phyloP scores from a whole-genome alignment of 2,888 invertebrate species.

The Nineta flava region DNA sequence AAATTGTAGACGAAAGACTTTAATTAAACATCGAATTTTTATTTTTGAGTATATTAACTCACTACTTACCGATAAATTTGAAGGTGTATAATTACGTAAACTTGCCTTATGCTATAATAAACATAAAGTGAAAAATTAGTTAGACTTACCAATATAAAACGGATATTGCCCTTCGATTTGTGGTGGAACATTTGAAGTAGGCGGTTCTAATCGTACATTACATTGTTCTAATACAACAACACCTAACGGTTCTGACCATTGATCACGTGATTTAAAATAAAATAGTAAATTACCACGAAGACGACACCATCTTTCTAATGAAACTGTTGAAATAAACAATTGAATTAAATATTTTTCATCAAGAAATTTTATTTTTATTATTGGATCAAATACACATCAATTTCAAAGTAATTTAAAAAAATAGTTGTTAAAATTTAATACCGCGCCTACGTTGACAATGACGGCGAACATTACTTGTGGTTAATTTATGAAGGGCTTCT shows the following conservation, averaged over 20 bases:
- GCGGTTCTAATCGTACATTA: constrained; percentile 50
- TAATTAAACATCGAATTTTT: too few relatives aligned
- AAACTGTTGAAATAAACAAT: constrained; percentile 34
- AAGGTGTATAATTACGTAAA: too few relatives aligned
- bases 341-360: background rate
- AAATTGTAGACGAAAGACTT: too few relatives aligned
- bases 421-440: background rate
- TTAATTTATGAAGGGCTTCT: too few relatives aligned
- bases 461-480: too few relatives aligned
- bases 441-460: too few relatives aligned
- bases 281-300: constrained; percentile 85
- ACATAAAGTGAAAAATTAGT: too few relatives aligned
- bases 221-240: constrained; percentile 81
- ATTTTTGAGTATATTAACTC: too few relatives aligned
- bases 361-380: background rate
- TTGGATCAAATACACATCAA: background rate
- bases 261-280: constrained; percentile 80
- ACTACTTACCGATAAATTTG: too few relatives aligned
- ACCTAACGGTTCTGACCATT: constrained; percentile 75
- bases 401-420: too few relatives aligned
- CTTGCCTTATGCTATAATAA: too few relatives aligned
- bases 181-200: constrained; percentile 36
- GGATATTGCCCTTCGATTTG: constrained; percentile 61
- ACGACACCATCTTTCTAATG: constrained; percentile 74
- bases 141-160: constrained; percentile 64